Percentiles rank a stretch among this genome's conserved stretches.
phyloP scores from a whole-genome alignment of 2,797 vertebrate genomes.

The Sebastes minor region DNA sequence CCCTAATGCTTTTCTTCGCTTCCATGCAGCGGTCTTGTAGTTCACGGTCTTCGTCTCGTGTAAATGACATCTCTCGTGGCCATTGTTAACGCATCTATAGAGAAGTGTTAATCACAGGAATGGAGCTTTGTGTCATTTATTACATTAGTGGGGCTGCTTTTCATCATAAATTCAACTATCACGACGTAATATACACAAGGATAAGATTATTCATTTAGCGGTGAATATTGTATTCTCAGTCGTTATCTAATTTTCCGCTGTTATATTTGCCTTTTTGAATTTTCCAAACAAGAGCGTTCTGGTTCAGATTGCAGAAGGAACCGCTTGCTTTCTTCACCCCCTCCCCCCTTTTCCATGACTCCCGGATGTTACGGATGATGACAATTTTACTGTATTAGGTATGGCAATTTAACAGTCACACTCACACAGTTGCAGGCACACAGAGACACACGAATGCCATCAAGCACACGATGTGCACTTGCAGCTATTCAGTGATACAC shows the following conservation, averaged over 20 bases:
- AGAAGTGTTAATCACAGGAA: conserved; percentile 27
- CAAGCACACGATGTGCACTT: not conserved
- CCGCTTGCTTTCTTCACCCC: not conserved
- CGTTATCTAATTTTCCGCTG: not conserved
- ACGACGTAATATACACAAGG: not conserved
- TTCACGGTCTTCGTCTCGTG: conserved; percentile 15
- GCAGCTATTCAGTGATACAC: not conserved
- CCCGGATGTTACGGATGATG: not conserved
- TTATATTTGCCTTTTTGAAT: not conserved
- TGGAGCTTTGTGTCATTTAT: conserved; percentile 37
- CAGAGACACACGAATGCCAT: not conserved
- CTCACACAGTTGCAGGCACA: not conserved
- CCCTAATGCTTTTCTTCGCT: not conserved
- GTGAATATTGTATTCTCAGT: not conserved
- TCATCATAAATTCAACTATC: conserved; percentile 1
- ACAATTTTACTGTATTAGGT: conserved; percentile 6
- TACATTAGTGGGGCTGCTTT: conserved; percentile 10
- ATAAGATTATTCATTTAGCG: not conserved
- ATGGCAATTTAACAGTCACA: conserved; percentile 3
- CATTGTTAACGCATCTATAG: conserved; percentile 14
- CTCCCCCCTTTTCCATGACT: not conserved
- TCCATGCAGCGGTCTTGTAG: not conserved
- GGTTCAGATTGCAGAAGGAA: not conserved
- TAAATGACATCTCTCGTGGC: conserved; percentile 19
- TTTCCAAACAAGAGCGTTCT: conserved; percentile 8